Evolutionary conservation across 2,113 vertebrate genomes (phyloP), one percentile per base, ranked within the genome.

Genomic region (Tetrax tetrax): DNA sequence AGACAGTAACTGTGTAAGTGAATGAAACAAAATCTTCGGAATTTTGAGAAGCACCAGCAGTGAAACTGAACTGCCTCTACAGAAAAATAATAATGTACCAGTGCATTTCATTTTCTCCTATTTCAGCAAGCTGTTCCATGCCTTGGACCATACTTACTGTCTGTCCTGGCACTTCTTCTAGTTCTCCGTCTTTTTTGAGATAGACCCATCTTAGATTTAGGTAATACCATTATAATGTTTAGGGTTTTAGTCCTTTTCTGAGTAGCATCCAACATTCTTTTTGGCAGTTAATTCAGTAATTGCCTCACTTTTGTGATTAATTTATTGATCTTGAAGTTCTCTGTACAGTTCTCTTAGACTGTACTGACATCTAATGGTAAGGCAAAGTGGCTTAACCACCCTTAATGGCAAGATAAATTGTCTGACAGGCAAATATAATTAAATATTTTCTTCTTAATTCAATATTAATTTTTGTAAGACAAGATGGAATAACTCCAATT

Each of bases 351-450:
- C 90, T 79, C 81, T 96, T 95, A 84, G 93, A 89, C 83, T 97
- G 83, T 89, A 65, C 94, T 97, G 97, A 97, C 97, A 97, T 96
- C 97, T 97, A 97, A 97, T 97, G 97, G 96, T 93, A 97, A 95
- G 74, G 93, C 83, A 96, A 96, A 93, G 93, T 93, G 96, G 77
- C 45, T 95, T 95, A 93, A 54, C 57, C 48, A 75, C n/a, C 9
- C 57, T 74, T 96, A 91, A 92, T 84, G 76, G 74, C 38, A 84
- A 92, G 91, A 95, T 83, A 83, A 88, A 92, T 96, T 83, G 48
- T 76, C 56, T 92, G 92, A 68, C 89, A 84, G 68, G 65, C 60
- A 89, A 75, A 89, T 81, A 74, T 35, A 72, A 91, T 93, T 70
- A 82, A 60, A 19, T 75, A 65, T 89, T 85, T 96, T 88, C 47